phyloP scores from a whole-genome alignment of 2,888 invertebrate species.

The Dioctria linearis region DNA sequence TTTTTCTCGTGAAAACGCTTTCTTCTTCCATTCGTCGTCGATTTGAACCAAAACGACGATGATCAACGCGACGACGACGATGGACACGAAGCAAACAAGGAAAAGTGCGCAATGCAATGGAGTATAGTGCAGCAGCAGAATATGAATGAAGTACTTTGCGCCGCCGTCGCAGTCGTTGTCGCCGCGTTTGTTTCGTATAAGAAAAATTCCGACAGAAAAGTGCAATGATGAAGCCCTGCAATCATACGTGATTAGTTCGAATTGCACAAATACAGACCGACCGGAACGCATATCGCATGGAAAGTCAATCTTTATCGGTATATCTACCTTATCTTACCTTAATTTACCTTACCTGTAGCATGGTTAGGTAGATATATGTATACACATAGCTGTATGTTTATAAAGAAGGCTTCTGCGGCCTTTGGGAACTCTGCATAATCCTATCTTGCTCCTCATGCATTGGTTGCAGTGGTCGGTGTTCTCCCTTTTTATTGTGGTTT shows the following conservation, averaged over 20 bases:
- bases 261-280: conserved; percentile 1
- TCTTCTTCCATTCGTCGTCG: conserved; percentile 20
- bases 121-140: no score
- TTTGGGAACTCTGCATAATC: not conserved
- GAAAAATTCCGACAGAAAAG: conserved; percentile 3
- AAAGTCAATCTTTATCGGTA: not conserved
- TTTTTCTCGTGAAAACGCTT: conserved; percentile 51
- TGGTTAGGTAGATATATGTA: no score
- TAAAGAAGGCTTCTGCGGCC: not conserved
- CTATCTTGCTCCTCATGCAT: not conserved
- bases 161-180: not conserved
- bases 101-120: conserved; percentile 11
- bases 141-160: not conserved
- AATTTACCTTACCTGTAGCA: no score
- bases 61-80: no score
- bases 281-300: not conserved
- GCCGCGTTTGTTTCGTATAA: not conserved
- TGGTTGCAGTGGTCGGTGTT: not conserved
- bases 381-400: not conserved
- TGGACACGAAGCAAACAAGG: not conserved
- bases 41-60: not conserved
- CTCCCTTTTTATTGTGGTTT: conserved; percentile 21
- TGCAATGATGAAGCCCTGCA: conserved; percentile 39
- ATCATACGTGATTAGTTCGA: conserved; percentile 45
- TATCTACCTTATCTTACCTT: no score